A percentile compares a stretch with the other conserved stretches of the same genome.
phyloP scores from a whole-genome alignment of 2,888 invertebrate genomes.

The Alloscopus bannaensis region DNA sequence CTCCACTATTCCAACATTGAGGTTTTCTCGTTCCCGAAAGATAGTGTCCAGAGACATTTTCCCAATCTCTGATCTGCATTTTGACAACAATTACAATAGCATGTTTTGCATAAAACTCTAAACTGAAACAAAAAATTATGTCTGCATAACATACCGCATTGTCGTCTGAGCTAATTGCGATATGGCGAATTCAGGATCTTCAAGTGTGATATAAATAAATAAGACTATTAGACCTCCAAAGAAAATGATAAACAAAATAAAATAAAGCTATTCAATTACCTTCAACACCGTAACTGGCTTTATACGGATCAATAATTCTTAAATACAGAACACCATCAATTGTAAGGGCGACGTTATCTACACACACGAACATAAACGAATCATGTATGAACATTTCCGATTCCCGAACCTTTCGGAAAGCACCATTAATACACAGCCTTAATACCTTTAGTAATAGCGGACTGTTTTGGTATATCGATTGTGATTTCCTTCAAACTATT shows the following conservation, averaged over 20 bases:
- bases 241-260: too few relatives aligned
- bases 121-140: neutral
- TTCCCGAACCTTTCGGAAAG: too few relatives aligned
- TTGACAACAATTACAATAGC: neutral
- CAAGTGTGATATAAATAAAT: slow-evolving; percentile 8
- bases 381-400: too few relatives aligned
- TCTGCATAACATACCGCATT: slow-evolving; percentile 82
- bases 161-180: slow-evolving; percentile 99
- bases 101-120: neutral
- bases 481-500: slow-evolving; percentile 99
- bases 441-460: slow-evolving; percentile 92
- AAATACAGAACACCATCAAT: slow-evolving; percentile 98
- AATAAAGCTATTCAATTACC: too few relatives aligned
- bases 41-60: slow-evolving; percentile 98
- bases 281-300: slow-evolving; percentile 91
- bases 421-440: too few relatives aligned
- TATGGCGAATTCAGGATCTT: slow-evolving; percentile 98
- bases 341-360: slow-evolving; percentile 96
- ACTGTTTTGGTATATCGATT: slow-evolving; percentile 98
- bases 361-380: slow-evolving; percentile 67
- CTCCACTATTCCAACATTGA: slow-evolving; percentile 96
- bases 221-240: too few relatives aligned
- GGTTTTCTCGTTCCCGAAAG: slow-evolving; percentile 95
- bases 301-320: slow-evolving; percentile 93
- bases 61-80: slow-evolving; percentile 88